phyloP scores from a whole-genome alignment of 2,888 invertebrate species.

The Xanthorhoe spadicearia region DNA sequence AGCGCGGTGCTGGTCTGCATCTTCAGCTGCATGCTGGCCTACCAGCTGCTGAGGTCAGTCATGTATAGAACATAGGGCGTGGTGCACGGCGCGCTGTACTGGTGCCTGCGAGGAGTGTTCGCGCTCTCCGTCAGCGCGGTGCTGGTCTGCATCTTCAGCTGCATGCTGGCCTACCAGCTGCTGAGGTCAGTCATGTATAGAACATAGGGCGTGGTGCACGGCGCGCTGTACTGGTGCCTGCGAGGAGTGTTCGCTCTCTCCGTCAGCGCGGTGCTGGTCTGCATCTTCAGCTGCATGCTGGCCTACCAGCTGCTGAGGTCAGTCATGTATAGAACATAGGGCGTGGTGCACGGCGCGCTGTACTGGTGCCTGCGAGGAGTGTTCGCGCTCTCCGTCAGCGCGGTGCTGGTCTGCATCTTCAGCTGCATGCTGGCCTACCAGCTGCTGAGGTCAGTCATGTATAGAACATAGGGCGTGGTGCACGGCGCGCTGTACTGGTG shows the following conservation, averaged over 20 bases:
- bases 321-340: too few species aligned
- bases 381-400: conserved; percentile 95
- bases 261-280: conserved; percentile 94
- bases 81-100: conserved; percentile 95
- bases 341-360: conserved; percentile 94
- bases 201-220: conserved; percentile 97
- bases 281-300: conserved; percentile 96
- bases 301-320: conserved; percentile 94
- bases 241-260: conserved; percentile 95
- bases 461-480: too few species aligned
- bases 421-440: conserved; percentile 97
- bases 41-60: conserved; percentile 91
- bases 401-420: conserved; percentile 95
- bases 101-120: conserved; percentile 94
- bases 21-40: conserved; percentile 96
- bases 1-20: conserved; percentile 95
- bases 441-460: conserved; percentile 89
- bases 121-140: conserved; percentile 96
- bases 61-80: too few species aligned
- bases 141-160: conserved; percentile 95
- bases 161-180: conserved; percentile 96
- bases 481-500: conserved; percentile 95
- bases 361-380: conserved; percentile 95
- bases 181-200: conserved; percentile 89
- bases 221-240: conserved; percentile 94